Base-by-base conservation (phyloP, 1,140 invertebrate genomes). In the Steinernema feltiae region DNA sequence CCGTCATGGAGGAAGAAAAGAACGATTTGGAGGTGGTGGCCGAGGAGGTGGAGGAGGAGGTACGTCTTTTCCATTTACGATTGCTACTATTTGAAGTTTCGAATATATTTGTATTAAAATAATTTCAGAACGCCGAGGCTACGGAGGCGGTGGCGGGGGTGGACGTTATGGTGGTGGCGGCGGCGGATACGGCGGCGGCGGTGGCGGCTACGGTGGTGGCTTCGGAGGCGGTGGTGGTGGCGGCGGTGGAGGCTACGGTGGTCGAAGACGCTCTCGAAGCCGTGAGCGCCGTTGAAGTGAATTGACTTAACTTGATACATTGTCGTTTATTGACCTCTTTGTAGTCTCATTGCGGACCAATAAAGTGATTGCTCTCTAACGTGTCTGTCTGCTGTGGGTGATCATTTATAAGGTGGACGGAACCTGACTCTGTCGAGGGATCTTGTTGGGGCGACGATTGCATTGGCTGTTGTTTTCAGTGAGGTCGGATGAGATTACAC, bases 1-100 rank as follows among this genome's bases (percentile, higher is more conserved):
- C 32, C 76, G 82, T 30, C 70, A 70, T 18, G 18, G n/a, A 30
- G 17, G 76, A 29, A 30, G 46, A 12, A n/a, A n/a, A n/a, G n/a
- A n/a, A n/a, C n/a, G n/a, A n/a, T n/a, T n/a, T n/a, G n/a, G 35
- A 18, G 7, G 35, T 7, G 32, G 69, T 29, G 70, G 76, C 18
- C 63, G 72, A 17, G 73, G 77, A n/a, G 71, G 77, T 41, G 76
- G 80, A 21, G 77, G 81, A 30, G 80, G 73, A 7, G 80, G 81
- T n/a, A n/a, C n/a, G n/a, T n/a, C n/a, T n/a, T n/a, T n/a, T n/a
- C n/a, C n/a, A n/a, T n/a, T n/a, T n/a, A n/a, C n/a, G n/a, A n/a
- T n/a, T n/a, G n/a, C n/a, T n/a, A n/a, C n/a, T n/a, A n/a, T n/a
- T n/a, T n/a, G n/a, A n/a, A n/a, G n/a, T n/a, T n/a, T n/a, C n/a